Conservation (phyloP, 2,888 invertebrate genomes). For the Portevinia maculata region DNA sequence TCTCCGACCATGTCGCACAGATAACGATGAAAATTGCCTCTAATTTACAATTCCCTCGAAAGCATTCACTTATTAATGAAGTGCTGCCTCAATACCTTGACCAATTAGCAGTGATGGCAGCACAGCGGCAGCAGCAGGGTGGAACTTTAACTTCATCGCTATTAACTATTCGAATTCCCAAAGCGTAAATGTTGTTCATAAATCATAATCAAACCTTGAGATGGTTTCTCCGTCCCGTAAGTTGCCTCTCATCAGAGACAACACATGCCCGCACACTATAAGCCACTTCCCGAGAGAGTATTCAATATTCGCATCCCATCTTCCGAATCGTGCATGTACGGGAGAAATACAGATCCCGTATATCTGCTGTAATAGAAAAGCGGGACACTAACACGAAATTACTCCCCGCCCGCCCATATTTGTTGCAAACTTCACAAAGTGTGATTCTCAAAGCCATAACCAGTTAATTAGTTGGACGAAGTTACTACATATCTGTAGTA, state of each 20-base stretch:
- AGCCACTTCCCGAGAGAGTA: slow-evolving; percentile 52
- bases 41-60: slow-evolving; percentile 39
- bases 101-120: slow-evolving; percentile 42
- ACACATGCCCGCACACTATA: slow-evolving; percentile 36
- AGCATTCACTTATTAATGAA: slow-evolving; percentile 13
- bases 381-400: slow-evolving; percentile 1
- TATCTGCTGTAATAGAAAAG: slow-evolving; percentile 16
- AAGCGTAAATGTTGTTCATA: slow-evolving; percentile 67
- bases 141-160: slow-evolving; percentile 42
- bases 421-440: slow-evolving; percentile 66
- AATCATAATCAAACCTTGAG: slow-evolving; percentile 70
- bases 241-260: slow-evolving; percentile 54
- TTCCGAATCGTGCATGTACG: background rate
- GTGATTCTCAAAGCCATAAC: slow-evolving; percentile 73
- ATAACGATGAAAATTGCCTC: slow-evolving; percentile 14
- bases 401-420: slow-evolving; percentile 20
- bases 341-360: background rate
- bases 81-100: slow-evolving; percentile 8
- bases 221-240: slow-evolving; percentile 46
- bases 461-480: slow-evolving; percentile 73
- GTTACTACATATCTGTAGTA: slow-evolving; percentile 57
- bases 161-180: slow-evolving; percentile 64
- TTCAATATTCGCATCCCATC: slow-evolving; percentile 50
- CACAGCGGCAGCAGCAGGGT: background rate
- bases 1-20: background rate